phyloP scores from a whole-genome alignment of 2,888 invertebrate species.

The Lasioglossum morio region DNA sequence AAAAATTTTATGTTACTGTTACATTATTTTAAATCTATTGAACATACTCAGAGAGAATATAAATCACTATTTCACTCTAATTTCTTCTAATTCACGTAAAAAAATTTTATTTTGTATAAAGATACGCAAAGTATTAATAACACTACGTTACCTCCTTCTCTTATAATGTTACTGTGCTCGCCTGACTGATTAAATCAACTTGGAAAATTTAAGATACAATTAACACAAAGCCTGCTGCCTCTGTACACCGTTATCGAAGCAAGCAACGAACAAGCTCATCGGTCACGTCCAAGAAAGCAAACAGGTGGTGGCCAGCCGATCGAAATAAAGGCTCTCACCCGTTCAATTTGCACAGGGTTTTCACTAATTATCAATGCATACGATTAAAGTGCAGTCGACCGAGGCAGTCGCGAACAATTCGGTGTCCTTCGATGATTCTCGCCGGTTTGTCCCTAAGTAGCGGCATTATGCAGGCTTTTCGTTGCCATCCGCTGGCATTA shows the following conservation, averaged over 20 bases:
- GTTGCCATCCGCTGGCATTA: conserved; percentile 61
- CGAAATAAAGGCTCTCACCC: neutral
- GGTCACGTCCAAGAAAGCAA: neutral
- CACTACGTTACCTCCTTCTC: neutral
- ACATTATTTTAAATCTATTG: too few species aligned
- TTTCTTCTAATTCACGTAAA: too few species aligned
- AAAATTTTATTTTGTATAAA: too few species aligned
- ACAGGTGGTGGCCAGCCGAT: neutral
- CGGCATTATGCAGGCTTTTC: conserved; percentile 65
- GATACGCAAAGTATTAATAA: neutral
- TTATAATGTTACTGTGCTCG: neutral
- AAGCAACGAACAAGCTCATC: neutral
- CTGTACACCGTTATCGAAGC: neutral
- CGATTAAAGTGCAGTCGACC: neutral
- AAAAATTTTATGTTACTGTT: too few species aligned
- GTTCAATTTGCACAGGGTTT: neutral
- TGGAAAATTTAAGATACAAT: neutral
- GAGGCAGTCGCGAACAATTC: neutral
- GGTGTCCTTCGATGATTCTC: neutral
- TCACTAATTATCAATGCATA: neutral
- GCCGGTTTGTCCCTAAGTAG: conserved; percentile 52
- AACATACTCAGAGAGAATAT: too few species aligned
- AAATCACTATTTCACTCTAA: too few species aligned
- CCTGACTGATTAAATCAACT: neutral
- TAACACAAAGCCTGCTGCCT: neutral